A percentile compares a stretch with the other conserved stretches of the same genome.
These are phyloP conservation scores for Nanger granti DNA, from an alignment of 2,113 vertebrate genomes.

Conservation along the genomic window DNA sequence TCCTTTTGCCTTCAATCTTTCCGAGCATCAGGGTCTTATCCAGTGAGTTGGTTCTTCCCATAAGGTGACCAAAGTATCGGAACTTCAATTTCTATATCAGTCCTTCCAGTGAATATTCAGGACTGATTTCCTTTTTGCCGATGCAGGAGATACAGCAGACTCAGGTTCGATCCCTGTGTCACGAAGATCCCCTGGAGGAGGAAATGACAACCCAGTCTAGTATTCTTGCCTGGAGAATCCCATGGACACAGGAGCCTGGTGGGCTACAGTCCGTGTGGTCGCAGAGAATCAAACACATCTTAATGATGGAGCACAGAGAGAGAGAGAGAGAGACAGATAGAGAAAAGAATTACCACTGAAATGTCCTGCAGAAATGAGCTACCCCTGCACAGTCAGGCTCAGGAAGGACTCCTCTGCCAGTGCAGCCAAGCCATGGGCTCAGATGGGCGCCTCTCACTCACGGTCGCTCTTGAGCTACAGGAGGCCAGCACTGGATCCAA, in stretches of 20 bases:
- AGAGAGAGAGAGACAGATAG: background rate
- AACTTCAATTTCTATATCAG: background rate
- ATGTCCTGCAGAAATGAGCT: background rate
- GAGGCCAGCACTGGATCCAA: background rate
- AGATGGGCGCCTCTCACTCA: background rate
- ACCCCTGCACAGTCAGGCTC: accelerated
- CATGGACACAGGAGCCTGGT: background rate
- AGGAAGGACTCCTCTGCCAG: background rate
- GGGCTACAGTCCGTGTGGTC: background rate
- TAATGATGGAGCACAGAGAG: background rate
- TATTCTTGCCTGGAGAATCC: background rate
- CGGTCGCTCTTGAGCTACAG: accelerated
- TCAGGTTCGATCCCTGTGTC: background rate
- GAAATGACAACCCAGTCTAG: background rate
- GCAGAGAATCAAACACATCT: background rate
- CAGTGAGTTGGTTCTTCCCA: background rate
- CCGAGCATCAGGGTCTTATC: background rate
- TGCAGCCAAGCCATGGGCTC: background rate
- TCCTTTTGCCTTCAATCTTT: background rate
- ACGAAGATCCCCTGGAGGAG: background rate
- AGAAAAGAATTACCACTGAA: background rate
- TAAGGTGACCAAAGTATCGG: background rate
- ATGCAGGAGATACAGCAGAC: background rate
- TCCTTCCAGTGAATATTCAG: background rate
- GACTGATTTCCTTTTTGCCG: background rate